These are phyloP conservation scores for Diadumene lineata DNA, from an alignment of 92 coral and sea anemone genomes.

Conservation along the genomic window DNA sequence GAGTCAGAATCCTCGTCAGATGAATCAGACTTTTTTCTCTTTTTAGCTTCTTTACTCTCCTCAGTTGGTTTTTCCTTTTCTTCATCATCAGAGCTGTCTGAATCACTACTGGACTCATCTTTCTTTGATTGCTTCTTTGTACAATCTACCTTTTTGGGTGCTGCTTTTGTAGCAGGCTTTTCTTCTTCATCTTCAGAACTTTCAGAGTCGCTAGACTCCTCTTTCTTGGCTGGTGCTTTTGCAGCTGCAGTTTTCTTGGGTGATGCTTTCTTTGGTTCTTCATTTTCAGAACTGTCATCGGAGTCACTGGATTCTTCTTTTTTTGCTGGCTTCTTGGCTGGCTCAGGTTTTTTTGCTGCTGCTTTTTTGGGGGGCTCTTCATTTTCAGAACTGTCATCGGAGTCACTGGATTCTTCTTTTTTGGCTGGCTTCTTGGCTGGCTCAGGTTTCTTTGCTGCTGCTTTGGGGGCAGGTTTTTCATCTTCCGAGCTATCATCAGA, in stretches of 20 bases:
- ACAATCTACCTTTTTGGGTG: conserved; percentile 6
- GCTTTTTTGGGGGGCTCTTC: conserved; percentile 41
- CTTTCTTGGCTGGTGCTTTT: conserved; percentile 34
- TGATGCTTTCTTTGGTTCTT: conserved; percentile 14
- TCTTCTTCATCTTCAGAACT: conserved; percentile 36
- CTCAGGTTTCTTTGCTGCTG: conserved; percentile 37
- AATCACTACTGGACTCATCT: conserved; percentile 28
- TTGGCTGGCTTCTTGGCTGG: conserved; percentile 33
- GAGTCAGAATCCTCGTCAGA: conserved; percentile 24
- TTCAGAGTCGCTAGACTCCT: conserved; percentile 18
- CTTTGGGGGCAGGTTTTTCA: conserved; percentile 21
- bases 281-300: conserved; percentile 40
- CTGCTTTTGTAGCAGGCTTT: conserved; percentile 14
- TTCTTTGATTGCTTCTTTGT: conserved; percentile 23
- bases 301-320: conserved; percentile 52
- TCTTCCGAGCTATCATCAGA: conserved; percentile 35
- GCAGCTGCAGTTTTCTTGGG: conserved; percentile 31
- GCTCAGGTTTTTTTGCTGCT: conserved; percentile 20
- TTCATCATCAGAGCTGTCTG: conserved; percentile 18
- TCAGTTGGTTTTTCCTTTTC: conserved; percentile 25
- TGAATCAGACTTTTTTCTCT: conserved; percentile 24
- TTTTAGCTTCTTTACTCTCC: conserved; percentile 2
- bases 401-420: conserved; percentile 23
- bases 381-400: conserved; percentile 37
- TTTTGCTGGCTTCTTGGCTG: conserved; percentile 21